A percentile compares a stretch with the other conserved stretches of the same genome.
Conservation (phyloP, 2,113 vertebrate species). For the Mixornis gularis region DNA sequence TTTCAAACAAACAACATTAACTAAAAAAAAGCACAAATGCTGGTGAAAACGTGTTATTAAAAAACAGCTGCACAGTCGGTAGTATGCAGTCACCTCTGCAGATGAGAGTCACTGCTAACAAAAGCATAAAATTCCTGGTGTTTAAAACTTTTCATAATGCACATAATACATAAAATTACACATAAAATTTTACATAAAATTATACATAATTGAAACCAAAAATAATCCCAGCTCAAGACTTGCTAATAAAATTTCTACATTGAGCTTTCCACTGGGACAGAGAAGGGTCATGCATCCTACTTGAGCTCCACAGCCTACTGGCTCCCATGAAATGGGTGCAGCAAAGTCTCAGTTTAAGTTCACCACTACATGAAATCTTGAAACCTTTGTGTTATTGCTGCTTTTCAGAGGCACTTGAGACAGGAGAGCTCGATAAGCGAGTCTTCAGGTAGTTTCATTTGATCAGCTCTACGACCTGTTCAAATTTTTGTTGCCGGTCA, state of each 20-base stretch:
- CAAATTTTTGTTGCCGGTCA: not conserved
- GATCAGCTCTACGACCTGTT: accelerated
- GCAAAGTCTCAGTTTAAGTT: not conserved
- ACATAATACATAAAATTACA: not conserved
- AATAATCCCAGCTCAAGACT: accelerated
- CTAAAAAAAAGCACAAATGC: accelerated
- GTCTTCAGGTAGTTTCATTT: not conserved
- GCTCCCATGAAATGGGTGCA: accelerated
- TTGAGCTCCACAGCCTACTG: not conserved
- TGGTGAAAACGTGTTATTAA: not conserved
- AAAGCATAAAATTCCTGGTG: accelerated
- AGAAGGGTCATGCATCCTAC: accelerated
- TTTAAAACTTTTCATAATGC: not conserved
- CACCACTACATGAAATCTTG: not conserved
- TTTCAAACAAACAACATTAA: not conserved
- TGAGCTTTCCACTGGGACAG: accelerated
- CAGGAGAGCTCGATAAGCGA: not conserved
- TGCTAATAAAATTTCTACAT: not conserved
- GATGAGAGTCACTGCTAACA: accelerated
- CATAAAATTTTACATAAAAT: not conserved
- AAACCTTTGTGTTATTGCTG: not conserved
- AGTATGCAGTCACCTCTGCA: not conserved
- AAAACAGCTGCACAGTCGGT: accelerated
- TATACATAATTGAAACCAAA: accelerated
- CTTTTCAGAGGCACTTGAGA: not conserved